Evolutionary conservation across 2,888 invertebrate species (phyloP).

Genomic region (Gymnoscelis rufifasciata): DNA sequence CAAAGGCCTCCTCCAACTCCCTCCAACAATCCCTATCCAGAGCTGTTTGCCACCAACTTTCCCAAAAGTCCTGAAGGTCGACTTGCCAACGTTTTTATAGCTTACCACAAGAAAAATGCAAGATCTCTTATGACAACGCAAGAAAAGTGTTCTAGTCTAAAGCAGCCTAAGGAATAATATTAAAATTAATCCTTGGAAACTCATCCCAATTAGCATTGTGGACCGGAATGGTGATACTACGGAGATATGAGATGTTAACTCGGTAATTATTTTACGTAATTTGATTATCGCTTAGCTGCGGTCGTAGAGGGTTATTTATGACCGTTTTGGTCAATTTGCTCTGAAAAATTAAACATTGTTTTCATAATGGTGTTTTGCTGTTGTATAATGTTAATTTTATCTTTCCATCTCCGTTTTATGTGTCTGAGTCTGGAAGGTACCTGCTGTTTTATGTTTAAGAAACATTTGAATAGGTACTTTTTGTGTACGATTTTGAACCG

Average conservation of each 20-base stretch:
- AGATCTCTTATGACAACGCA: background rate
- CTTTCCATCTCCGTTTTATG: background rate
- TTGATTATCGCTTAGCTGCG: slow-evolving; percentile 15
- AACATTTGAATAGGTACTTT: background rate
- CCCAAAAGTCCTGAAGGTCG: no score
- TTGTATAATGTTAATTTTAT: background rate
- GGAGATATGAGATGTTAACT: slow-evolving; percentile 23
- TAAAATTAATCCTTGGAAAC: slow-evolving; percentile 42
- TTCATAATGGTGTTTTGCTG: background rate
- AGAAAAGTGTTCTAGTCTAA: background rate
- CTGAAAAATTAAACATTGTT: background rate
- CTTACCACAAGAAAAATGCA: no score
- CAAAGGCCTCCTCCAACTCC: no score
- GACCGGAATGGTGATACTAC: slow-evolving; percentile 18
- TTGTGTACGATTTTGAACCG: background rate
- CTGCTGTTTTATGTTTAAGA: background rate
- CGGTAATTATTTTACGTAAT: slow-evolving; percentile 18
- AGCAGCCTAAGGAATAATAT: slow-evolving; percentile 33
- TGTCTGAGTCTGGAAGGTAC: background rate
- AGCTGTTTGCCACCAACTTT: no score
- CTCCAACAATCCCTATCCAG: no score
- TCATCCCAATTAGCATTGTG: slow-evolving; percentile 29
- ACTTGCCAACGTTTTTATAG: no score
- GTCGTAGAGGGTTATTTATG: slow-evolving; percentile 9
- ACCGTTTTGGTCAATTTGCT: background rate